Percentiles rank a stretch among this genome's conserved stretches.
phyloP scores from a whole-genome alignment of 2,888 invertebrate genomes.

The Heliconius charithonia region DNA sequence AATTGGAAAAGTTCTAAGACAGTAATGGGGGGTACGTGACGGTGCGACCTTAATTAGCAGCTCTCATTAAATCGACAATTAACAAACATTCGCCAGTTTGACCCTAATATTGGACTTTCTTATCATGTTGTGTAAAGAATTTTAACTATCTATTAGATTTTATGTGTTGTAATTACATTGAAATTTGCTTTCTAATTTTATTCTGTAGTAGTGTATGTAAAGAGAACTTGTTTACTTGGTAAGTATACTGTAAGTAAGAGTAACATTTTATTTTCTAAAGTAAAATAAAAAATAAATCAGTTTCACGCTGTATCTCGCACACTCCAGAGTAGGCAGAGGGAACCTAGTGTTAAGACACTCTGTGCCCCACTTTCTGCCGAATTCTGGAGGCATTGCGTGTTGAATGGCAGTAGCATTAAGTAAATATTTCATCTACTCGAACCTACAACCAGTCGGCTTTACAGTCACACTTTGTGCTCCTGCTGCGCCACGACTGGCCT shows the following conservation, averaged over 20 bases:
- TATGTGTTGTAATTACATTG: conserved; percentile 20
- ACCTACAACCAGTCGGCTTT: too few species aligned
- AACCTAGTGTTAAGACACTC: too few species aligned
- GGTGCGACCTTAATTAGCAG: conserved; percentile 69
- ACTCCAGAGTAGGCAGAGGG: too few species aligned
- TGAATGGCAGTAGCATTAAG: too few species aligned
- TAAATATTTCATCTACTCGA: too few species aligned
- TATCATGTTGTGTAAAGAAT: conserved; percentile 43
- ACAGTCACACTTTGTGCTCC: too few species aligned
- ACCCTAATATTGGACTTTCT: conserved; percentile 67
- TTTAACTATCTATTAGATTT: conserved; percentile 37
- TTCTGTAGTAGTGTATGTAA: conserved; percentile 6
- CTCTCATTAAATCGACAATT: conserved; percentile 72
- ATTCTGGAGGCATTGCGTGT: too few species aligned
- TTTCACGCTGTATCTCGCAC: too few species aligned
- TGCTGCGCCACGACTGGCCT: too few species aligned
- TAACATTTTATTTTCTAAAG: too few species aligned
- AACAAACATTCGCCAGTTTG: conserved; percentile 64
- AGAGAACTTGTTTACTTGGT: not conserved
- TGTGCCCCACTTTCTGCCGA: too few species aligned
- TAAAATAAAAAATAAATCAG: too few species aligned
- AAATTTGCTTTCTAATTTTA: conserved; percentile 21
- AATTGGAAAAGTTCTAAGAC: conserved; percentile 77
- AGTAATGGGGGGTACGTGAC: conserved; percentile 61
- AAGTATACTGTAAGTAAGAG: not conserved